Conservation (phyloP, 2,888 invertebrate genomes). For the Eupithecia pulchellata region DNA sequence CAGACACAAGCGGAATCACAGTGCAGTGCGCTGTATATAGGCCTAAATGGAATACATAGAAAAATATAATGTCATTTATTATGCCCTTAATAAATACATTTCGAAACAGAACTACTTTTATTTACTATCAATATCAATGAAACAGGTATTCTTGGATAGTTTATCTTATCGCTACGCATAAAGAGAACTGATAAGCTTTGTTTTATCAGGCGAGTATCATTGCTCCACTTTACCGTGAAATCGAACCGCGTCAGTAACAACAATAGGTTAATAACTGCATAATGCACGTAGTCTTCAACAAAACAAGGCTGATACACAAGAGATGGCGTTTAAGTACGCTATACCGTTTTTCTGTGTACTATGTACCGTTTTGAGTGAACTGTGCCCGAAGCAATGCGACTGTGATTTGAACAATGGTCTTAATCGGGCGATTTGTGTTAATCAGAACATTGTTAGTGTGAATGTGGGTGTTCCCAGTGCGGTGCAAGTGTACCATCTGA, state of each 20-base stretch:
- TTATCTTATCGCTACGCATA: constrained; percentile 67
- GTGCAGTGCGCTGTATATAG: neutral
- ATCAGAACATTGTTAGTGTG: constrained; percentile 85
- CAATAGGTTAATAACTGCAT: constrained; percentile 51
- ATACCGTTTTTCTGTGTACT: constrained; percentile 47
- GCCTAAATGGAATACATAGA: neutral
- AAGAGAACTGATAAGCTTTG: constrained; percentile 61
- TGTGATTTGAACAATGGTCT: constrained; percentile 81
- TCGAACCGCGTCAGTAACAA: constrained; percentile 54
- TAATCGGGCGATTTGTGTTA: constrained; percentile 82
- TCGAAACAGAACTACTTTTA: constrained; percentile 24
- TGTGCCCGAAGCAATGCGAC: constrained; percentile 84
- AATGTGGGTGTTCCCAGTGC: constrained; percentile 85
- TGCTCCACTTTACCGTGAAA: constrained; percentile 68
- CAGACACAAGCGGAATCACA: no score
- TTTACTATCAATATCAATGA: constrained; percentile 24
- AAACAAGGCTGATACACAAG: constrained; percentile 39
- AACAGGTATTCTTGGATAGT: constrained; percentile 47
- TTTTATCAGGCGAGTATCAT: constrained; percentile 68
- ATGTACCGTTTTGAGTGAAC: constrained; percentile 50
- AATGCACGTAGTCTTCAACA: constrained; percentile 58
- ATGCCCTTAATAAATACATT: constrained; percentile 24
- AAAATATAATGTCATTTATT: neutral
- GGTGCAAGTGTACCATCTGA: constrained; percentile 86
- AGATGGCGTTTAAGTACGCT: constrained; percentile 65